Evolutionary conservation across 2,888 invertebrate species (phyloP), one percentile per base, ranked within the genome.

Genomic region (Rhamphomyia laevipes): DNA sequence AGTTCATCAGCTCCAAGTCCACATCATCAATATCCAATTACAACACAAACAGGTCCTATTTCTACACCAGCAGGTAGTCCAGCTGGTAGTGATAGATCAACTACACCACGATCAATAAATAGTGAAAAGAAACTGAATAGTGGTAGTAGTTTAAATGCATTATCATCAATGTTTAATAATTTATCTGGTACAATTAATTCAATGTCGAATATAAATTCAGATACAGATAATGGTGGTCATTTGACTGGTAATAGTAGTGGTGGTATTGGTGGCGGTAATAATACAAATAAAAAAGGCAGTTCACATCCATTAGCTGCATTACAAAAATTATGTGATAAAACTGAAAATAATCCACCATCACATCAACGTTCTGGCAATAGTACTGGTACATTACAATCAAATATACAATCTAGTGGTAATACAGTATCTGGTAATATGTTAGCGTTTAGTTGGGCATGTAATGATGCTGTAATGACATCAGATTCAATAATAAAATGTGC

Each of bases 301-400:
- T 84, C 91, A 60, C 93, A 96, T 71, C 96, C 96, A 7, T 70
- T 96, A 59, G 93, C 94, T 17, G 94, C 94, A 2, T 73, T 96
- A 48, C 95, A 96, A 66, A 94, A 94, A 69, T 80, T 96, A 23
- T 92, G 95, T 73, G 94, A 95, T 69, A 94, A 92, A 73, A 91
- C 93, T 57, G 93, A 93, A 72, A 56, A 50, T 54, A 62, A 68
- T 13, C 63, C 73, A 7, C 65, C 70, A 15, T 60, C 68, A 2
- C 69, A 64, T 49, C 62, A 67, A 37, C 68, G 67, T 35, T 59
- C 47, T 56, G 59, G 49, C n/a, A 12, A 48, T 23, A 40, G 45
- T 12, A 42, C 23, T 27, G 27, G 27, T n/a, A 42, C 38, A 53
- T 50, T 49, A 55, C 58, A 59, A 47, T 63, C 63, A 51, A 63